phyloP scores from a whole-genome alignment of 2,797 vertebrate species.

The Agapornis canus region DNA sequence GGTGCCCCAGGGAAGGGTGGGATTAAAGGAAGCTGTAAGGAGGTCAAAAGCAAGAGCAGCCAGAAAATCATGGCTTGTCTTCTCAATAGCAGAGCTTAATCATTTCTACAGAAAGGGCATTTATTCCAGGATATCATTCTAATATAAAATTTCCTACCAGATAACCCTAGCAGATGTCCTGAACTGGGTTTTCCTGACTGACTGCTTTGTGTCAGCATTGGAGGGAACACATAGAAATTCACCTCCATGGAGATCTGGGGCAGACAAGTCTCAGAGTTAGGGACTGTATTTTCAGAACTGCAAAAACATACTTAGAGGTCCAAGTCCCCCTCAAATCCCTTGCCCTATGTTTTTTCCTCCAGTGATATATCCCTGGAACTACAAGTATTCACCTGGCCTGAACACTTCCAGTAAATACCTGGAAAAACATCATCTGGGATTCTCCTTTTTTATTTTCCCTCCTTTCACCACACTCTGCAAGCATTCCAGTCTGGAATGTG shows the following conservation, averaged over 20 bases:
- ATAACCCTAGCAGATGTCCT: slow-evolving; percentile 37
- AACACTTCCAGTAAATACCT: slow-evolving; percentile 9
- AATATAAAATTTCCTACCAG: slow-evolving; percentile 45
- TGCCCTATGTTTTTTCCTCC: neutral
- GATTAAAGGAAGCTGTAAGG: neutral
- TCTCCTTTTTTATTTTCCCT: slow-evolving; percentile 11
- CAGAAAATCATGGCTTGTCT: neutral
- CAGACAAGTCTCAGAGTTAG: neutral
- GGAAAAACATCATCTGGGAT: slow-evolving; percentile 2
- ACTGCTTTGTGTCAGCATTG: neutral
- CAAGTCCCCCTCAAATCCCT: neutral
- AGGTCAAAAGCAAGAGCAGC: neutral
- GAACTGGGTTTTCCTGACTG: slow-evolving; percentile 34
- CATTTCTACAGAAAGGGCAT: neutral
- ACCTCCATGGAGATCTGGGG: neutral
- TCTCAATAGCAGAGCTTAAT: neutral
- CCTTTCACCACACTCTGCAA: neutral
- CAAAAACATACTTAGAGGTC: neutral
- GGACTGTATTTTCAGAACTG: neutral
- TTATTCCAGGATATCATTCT: slow-evolving; percentile 45
- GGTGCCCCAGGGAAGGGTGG: neutral
- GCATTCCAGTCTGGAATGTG: neutral
- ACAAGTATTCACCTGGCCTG: neutral
- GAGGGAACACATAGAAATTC: neutral
- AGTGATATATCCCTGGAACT: neutral